Conservation (phyloP, 2,797 vertebrate genomes). For the Neomorphus geoffroyi region DNA sequence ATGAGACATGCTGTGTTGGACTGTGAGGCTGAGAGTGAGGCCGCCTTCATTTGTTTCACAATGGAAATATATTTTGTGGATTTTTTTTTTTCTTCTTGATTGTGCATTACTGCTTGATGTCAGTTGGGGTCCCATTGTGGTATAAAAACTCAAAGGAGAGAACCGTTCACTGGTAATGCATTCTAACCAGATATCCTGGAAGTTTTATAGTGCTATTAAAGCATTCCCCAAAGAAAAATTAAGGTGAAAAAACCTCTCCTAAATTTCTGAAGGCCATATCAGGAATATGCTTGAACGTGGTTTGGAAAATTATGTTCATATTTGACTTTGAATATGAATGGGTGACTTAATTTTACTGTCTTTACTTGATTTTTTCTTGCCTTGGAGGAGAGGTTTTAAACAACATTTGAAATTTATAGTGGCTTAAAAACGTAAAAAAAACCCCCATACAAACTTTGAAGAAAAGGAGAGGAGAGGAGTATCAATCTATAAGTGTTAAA, state of each 20-base stretch:
- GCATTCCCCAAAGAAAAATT: constrained; percentile 14
- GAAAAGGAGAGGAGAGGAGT: neutral
- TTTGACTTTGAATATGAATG: neutral
- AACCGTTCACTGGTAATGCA: neutral
- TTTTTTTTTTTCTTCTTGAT: neutral
- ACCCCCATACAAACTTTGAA: neutral
- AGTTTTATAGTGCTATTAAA: constrained; percentile 16
- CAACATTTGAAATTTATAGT: neutral
- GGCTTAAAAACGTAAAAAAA: neutral
- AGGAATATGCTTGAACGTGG: neutral
- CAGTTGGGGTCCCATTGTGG: neutral
- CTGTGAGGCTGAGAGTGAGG: neutral
- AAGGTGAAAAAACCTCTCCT: neutral
- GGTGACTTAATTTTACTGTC: neutral
- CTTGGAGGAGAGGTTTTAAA: neutral
- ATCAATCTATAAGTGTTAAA: neutral
- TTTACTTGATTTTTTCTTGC: neutral
- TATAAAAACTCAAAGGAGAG: constrained; percentile 10
- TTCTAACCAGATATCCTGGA: constrained; percentile 30
- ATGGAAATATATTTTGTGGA: neutral
- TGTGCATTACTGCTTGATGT: neutral
- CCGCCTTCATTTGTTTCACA: neutral
- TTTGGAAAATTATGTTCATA: neutral
- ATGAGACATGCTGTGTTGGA: neutral
- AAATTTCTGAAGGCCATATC: neutral